A percentile compares a stretch with the other conserved stretches of the same genome.
phyloP scores from a whole-genome alignment of 2,113 vertebrate species.

The Aviceda subcristata region DNA sequence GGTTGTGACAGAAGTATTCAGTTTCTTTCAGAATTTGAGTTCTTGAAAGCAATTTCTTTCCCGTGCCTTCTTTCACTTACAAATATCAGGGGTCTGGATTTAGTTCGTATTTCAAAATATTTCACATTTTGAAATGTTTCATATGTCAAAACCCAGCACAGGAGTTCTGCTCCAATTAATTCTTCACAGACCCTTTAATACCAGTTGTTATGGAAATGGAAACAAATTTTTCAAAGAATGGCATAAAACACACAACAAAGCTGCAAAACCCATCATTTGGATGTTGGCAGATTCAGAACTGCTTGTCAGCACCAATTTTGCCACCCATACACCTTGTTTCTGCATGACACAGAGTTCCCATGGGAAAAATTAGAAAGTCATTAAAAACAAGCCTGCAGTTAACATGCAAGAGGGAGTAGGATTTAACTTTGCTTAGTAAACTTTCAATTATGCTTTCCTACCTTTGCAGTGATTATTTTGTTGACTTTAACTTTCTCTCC shows the following conservation, averaged over 20 bases:
- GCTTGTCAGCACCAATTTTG: neutral
- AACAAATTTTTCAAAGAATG: neutral
- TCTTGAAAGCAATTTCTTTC: neutral
- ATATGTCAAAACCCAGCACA: no score
- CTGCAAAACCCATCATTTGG: neutral
- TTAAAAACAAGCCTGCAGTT: neutral
- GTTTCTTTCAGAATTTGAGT: neutral
- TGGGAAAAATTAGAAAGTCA: no score
- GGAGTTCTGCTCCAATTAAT: neutral
- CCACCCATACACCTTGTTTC: neutral
- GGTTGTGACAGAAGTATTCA: neutral
- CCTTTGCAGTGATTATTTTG: neutral
- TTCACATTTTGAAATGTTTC: neutral
- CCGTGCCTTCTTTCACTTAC: neutral
- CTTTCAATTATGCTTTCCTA: neutral
- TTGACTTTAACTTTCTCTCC: neutral
- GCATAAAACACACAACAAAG: neutral
- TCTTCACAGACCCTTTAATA: neutral
- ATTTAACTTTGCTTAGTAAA: neutral
- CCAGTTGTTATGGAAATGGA: neutral
- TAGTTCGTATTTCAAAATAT: neutral
- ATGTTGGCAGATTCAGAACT: neutral
- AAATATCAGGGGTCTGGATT: neutral
- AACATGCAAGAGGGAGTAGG: neutral
- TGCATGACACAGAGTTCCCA: neutral